Evolutionary conservation across 1,140 invertebrate genomes (phyloP).

Genomic region (Apolygus lucorum): DNA sequence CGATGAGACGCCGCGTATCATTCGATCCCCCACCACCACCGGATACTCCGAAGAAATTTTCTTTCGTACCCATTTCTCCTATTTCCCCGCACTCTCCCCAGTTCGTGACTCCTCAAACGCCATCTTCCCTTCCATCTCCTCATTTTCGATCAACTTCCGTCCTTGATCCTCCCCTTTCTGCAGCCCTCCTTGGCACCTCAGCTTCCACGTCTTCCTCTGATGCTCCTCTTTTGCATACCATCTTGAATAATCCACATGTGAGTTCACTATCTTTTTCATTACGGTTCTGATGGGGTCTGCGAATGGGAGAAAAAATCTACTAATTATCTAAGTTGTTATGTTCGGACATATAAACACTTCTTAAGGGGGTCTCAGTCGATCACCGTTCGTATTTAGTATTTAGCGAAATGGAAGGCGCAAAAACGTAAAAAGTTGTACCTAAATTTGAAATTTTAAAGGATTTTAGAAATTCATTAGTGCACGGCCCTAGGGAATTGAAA

Average conservation of each 20-base stretch:
- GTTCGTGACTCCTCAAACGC: not conserved
- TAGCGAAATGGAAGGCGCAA: no score
- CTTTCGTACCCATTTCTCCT: constrained; percentile 24
- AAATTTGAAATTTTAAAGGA: no score
- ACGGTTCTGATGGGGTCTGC: no score
- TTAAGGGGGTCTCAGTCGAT: no score
- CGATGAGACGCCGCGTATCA: constrained; percentile 22
- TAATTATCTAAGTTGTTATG: no score
- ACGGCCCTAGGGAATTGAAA: no score
- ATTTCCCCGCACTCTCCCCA: constrained; percentile 9
- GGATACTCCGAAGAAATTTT: constrained; percentile 21
- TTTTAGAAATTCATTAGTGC: no score
- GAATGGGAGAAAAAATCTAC: no score
- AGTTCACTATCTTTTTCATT: no score
- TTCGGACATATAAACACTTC: no score
- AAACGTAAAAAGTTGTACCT: no score
- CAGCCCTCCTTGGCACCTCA: not conserved
- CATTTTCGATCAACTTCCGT: not conserved
- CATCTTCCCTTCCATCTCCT: constrained; percentile 15
- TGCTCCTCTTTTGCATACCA: not conserved
- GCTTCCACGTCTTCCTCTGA: not conserved
- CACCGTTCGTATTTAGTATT: no score
- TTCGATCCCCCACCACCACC: constrained; percentile 22
- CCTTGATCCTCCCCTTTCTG: not conserved
- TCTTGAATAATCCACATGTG: not conserved